phyloP scores from a whole-genome alignment of 2,113 vertebrate genomes.

The Arothron firmamentum region DNA sequence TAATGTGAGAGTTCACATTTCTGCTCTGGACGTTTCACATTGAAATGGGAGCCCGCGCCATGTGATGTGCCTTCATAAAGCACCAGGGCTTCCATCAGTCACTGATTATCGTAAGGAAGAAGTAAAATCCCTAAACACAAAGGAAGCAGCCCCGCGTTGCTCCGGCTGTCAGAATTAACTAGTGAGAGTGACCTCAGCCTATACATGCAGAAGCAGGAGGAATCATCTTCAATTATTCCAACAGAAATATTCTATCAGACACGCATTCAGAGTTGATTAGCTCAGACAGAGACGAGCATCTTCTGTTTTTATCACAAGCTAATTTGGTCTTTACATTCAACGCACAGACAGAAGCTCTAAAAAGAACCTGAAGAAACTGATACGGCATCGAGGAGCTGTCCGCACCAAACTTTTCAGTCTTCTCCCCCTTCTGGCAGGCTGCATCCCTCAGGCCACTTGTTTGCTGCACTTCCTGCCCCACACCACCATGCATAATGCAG shows the following conservation, averaged over 20 bases:
- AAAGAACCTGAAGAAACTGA: slow-evolving; percentile 10
- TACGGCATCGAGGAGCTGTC: not conserved
- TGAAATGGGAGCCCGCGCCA: slow-evolving; percentile 67
- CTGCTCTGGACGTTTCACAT: slow-evolving; percentile 65
- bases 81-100: slow-evolving; percentile 70
- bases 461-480: slow-evolving; percentile 77
- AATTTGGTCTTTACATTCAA: slow-evolving; percentile 16
- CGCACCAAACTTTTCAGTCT: slow-evolving; percentile 14
- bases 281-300: slow-evolving; percentile 45
- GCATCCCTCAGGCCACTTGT: slow-evolving; percentile 78
- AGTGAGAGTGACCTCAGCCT: slow-evolving; percentile 66
- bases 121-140: slow-evolving; percentile 73
- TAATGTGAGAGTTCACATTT: slow-evolving; percentile 70
- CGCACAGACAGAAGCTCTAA: slow-evolving; percentile 19
- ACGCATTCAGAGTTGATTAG: slow-evolving; percentile 55
- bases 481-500: slow-evolving; percentile 80
- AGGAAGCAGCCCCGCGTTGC: slow-evolving; percentile 61
- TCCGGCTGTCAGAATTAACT: slow-evolving; percentile 71
- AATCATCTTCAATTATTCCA: slow-evolving; percentile 64
- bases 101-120: slow-evolving; percentile 71
- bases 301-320: slow-evolving; percentile 26
- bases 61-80: slow-evolving; percentile 66
- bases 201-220: slow-evolving; percentile 50
- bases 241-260: slow-evolving; percentile 59
- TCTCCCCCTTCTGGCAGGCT: slow-evolving; percentile 28